Evolutionary conservation across 2,888 invertebrate species (phyloP).

Genomic region (Drosophila paramelanica): DNA sequence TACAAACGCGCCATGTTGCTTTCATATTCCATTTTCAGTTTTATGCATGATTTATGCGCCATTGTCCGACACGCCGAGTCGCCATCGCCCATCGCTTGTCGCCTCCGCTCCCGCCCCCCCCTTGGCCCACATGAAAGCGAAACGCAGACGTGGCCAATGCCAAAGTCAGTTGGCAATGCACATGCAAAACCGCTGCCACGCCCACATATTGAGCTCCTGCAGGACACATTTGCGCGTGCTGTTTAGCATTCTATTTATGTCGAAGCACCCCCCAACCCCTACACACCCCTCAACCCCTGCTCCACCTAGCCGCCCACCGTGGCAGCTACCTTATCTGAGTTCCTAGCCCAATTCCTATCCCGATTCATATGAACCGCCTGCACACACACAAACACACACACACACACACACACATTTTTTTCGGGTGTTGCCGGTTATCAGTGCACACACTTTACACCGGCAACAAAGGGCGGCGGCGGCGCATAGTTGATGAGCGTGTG

Average conservation of each 20-base stretch:
- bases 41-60: slow-evolving; percentile 67
- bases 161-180: slow-evolving; percentile 55
- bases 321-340: slow-evolving; percentile 12
- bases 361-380: slow-evolving; percentile 5
- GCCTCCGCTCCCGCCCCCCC: not conserved
- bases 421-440: slow-evolving; percentile 58
- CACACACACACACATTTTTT: slow-evolving; percentile 23
- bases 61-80: slow-evolving; percentile 62
- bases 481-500: too few relatives aligned
- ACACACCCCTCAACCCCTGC: not conserved
- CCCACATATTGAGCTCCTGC: slow-evolving; percentile 39
- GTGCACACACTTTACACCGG: slow-evolving; percentile 61
- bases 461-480: slow-evolving; percentile 38
- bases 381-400: slow-evolving; percentile 10
- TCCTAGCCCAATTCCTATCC: slow-evolving; percentile 22
- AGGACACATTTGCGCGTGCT: slow-evolving; percentile 62
- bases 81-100: slow-evolving; percentile 28
- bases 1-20: slow-evolving; percentile 84
- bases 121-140: slow-evolving; percentile 42
- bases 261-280: slow-evolving; percentile 34
- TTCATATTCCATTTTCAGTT: slow-evolving; percentile 71
- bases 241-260: slow-evolving; percentile 69
- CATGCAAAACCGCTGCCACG: slow-evolving; percentile 29
- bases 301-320: not conserved
- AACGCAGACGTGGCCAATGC: slow-evolving; percentile 60